A percentile compares a stretch with the other conserved stretches of the same genome.
phyloP scores from a whole-genome alignment of 2,797 vertebrate genomes.

The Bovichtus variegatus region DNA sequence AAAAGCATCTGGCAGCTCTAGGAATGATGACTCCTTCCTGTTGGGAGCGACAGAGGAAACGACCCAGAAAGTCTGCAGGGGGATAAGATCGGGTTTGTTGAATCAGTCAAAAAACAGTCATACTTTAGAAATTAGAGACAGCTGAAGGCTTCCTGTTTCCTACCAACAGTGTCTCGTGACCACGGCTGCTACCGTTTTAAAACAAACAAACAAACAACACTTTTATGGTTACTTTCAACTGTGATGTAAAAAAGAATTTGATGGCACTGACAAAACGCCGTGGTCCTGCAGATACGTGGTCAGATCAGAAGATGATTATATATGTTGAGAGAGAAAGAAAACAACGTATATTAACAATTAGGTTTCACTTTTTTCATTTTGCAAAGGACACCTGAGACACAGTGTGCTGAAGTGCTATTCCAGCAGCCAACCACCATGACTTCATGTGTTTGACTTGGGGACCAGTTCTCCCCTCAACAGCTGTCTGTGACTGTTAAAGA shows the following conservation, averaged over 20 bases:
- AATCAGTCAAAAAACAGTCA: neutral
- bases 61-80: neutral
- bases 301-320: neutral
- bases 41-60: neutral
- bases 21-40: neutral
- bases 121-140: neutral
- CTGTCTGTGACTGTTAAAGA: slow-evolving; percentile 4
- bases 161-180: neutral
- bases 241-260: no score
- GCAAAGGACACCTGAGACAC: neutral
- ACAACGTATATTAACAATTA: no score
- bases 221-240: neutral
- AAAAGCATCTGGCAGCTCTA: neutral
- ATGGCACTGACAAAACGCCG: no score
- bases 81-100: neutral
- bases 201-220: neutral
- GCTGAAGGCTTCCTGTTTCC: neutral
- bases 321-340: no score
- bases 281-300: neutral
- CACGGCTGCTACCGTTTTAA: neutral
- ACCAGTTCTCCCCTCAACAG: slow-evolving; percentile 23
- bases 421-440: slow-evolving; percentile 31
- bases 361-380: neutral
- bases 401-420: neutral
- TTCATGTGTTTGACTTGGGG: slow-evolving; percentile 48